These are phyloP conservation scores for Drosophila meridiana DNA, from an alignment of 2,888 invertebrate genomes.

Conservation along the genomic window DNA sequence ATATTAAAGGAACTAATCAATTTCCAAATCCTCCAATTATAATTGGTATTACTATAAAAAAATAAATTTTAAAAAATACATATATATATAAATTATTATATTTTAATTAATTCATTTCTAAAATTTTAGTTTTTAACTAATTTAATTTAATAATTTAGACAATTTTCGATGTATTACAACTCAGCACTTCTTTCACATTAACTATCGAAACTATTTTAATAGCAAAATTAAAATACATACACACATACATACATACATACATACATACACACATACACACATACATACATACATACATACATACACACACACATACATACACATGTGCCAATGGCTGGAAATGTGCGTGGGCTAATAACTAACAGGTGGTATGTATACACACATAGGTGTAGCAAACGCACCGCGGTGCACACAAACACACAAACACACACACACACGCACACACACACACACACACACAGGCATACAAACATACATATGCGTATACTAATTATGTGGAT, in stretches of 20 bases:
- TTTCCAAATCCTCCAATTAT: background rate
- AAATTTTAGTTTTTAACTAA: too few relatives aligned
- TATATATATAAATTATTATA: too few relatives aligned
- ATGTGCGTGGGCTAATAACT: constrained; percentile 32
- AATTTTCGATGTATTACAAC: too few relatives aligned
- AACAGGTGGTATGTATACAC: constrained; percentile 34
- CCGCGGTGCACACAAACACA: background rate
- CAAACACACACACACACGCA: background rate
- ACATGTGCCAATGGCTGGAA: background rate
- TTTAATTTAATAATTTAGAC: too few relatives aligned
- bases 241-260: too few relatives aligned
- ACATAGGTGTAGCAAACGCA: background rate
- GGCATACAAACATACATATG: background rate
- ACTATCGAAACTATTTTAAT: too few relatives aligned
- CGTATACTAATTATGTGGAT: constrained; percentile 5
- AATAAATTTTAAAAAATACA: background rate
- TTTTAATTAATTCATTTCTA: too few relatives aligned
- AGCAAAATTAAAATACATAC: too few relatives aligned
- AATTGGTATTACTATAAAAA: background rate
- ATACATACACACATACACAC: background rate
- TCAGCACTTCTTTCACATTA: too few relatives aligned
- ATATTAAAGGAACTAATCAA: background rate
- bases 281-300: background rate
- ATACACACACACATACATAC: background rate
- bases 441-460: background rate